A percentile compares a stretch with the other conserved stretches of the same genome.
These are phyloP conservation scores for Caenorhabditis latens DNA, from an alignment of 1,140 invertebrate genomes.

Conservation along the genomic window DNA sequence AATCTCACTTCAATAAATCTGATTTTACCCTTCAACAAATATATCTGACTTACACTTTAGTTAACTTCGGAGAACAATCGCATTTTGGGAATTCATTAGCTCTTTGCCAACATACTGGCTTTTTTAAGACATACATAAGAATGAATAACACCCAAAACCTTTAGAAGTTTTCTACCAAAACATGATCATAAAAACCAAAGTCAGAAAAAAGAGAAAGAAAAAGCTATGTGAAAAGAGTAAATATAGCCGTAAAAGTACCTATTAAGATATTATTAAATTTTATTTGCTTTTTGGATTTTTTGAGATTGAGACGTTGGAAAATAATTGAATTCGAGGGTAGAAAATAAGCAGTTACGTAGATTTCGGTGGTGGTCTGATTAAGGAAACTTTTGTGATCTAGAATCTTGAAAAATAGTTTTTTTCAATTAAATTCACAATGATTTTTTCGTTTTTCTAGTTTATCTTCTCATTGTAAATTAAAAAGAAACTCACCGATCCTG, in stretches of 20 bases:
- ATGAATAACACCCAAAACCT: not conserved
- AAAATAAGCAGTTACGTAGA: no score
- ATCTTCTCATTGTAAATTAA: no score
- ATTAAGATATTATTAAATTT: not conserved
- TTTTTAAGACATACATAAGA: not conserved
- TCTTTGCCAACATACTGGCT: not conserved
- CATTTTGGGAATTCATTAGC: not conserved
- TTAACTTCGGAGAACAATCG: not conserved
- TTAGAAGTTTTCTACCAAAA: not conserved
- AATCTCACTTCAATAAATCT: not conserved
- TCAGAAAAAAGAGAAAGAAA: no score
- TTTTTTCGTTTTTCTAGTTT: no score
- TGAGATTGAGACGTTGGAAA: not conserved
- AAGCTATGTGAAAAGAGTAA: not conserved
- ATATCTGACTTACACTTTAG: no score
- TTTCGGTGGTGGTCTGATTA: no score
- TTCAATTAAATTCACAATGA: no score
- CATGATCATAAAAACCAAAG: not conserved
- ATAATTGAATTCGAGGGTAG: no score
- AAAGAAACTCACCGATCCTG: slow-evolving; percentile 14
- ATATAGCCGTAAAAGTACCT: slow-evolving; percentile 28
- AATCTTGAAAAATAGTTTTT: no score
- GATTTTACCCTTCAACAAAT: no score
- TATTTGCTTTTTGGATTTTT: not conserved
- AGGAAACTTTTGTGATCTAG: no score